Percentiles rank a stretch among this genome's conserved stretches.
phyloP scores from a whole-genome alignment of 2,888 invertebrate species.

The Leistus spinibarbis region DNA sequence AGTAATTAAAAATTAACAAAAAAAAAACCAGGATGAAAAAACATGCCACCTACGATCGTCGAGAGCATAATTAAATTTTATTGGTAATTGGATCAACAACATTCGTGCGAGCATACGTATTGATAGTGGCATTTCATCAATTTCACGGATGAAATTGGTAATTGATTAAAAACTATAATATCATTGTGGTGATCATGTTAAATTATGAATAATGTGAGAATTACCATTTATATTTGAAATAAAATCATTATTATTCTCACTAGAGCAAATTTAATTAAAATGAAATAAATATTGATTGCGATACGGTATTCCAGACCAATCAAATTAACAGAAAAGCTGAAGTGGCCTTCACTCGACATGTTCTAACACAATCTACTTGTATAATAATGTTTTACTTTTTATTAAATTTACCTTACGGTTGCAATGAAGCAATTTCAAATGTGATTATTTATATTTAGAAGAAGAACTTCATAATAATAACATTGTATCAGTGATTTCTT shows the following conservation, averaged over 20 bases:
- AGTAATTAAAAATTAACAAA: constrained; percentile 33
- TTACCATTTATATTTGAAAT: background rate
- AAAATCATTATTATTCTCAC: background rate
- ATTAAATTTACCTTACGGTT: too few species aligned
- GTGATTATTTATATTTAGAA: too few species aligned
- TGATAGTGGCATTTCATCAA: background rate
- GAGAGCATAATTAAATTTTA: background rate
- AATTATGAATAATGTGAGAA: background rate
- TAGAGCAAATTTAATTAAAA: background rate
- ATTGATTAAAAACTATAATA: background rate
- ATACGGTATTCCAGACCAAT: too few species aligned
- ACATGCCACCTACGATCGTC: background rate
- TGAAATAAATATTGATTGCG: background rate
- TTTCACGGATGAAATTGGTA: background rate
- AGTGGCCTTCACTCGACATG: too few species aligned
- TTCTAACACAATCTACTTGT: too few species aligned
- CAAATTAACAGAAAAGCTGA: too few species aligned
- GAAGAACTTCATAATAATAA: too few species aligned
- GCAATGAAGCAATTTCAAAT: too few species aligned
- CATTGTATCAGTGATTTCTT: too few species aligned
- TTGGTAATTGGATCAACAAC: constrained; percentile 3
- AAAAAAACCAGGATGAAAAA: constrained; percentile 11
- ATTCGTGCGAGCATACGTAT: background rate
- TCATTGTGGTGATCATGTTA: background rate
- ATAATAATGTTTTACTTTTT: too few species aligned